A percentile compares a stretch with the other conserved stretches of the same genome.
Conservation (phyloP, 1,140 invertebrate species). For the Drosophila athabasca region DNA sequence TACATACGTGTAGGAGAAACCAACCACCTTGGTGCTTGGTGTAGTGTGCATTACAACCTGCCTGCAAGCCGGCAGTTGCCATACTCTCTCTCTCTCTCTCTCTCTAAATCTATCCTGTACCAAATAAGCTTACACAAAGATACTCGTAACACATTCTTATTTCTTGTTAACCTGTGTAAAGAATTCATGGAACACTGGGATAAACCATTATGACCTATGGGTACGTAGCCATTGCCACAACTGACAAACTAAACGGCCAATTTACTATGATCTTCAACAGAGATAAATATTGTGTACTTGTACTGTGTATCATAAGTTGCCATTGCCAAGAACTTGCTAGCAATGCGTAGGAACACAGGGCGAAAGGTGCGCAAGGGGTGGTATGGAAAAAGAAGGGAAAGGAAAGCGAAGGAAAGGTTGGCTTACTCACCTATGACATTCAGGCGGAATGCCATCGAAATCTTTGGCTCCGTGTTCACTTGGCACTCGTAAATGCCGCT, state of each 20-base stretch:
- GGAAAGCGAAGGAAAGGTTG: conserved; percentile 3
- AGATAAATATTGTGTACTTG: conserved; percentile 19
- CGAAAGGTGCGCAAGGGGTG: not conserved
- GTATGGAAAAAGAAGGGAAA: not conserved
- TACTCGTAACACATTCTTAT: too few species aligned
- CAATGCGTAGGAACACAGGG: conserved; percentile 55
- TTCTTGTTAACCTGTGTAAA: not conserved
- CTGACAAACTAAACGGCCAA: conserved; percentile 62
- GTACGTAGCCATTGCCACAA: not conserved
- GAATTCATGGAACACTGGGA: conserved; percentile 6
- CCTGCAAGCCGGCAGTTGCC: conserved; percentile 33
- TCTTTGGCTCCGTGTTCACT: conserved; percentile 96
- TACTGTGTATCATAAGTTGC: conserved; percentile 35
- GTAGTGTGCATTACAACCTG: conserved; percentile 68
- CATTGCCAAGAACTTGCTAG: conserved; percentile 52
- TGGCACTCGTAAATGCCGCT: conserved; percentile 95
- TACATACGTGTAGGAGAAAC: conserved; percentile 2
- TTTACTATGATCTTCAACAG: conserved; percentile 44
- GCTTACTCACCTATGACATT: conserved; percentile 93
- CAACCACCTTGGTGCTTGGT: conserved; percentile 37
- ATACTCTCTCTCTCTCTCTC: too few species aligned
- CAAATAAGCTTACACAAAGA: too few species aligned
- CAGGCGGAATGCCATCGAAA: conserved; percentile 93
- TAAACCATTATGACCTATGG: conserved; percentile 42
- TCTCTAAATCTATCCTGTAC: too few species aligned